Conservation (phyloP, 2,797 vertebrate species). For the Sarcoramphus papa region DNA sequence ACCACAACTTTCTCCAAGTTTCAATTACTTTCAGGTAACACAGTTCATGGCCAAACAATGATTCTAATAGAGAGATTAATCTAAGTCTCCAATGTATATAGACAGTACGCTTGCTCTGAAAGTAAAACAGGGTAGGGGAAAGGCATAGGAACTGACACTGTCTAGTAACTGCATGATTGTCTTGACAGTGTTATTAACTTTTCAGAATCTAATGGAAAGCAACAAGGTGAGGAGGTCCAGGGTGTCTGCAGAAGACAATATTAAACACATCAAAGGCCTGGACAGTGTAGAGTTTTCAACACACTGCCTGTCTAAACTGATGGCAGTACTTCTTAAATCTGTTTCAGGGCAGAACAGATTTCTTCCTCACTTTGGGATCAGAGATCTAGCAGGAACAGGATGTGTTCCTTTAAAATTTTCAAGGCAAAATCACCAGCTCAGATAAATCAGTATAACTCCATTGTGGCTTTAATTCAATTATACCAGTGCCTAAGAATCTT, state of each 20-base stretch:
- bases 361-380: not conserved
- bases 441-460: not conserved
- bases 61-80: slow-evolving; percentile 47
- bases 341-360: not conserved
- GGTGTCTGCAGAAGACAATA: not conserved
- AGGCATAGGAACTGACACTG: not conserved
- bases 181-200: slow-evolving; percentile 7
- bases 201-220: not conserved
- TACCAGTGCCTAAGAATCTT: not conserved
- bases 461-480: slow-evolving; percentile 5
- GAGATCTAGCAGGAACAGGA: not conserved
- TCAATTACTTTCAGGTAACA: slow-evolving; percentile 48
- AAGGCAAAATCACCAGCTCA: not conserved
- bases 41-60: slow-evolving; percentile 15
- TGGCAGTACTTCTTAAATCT: not conserved
- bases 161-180: not conserved
- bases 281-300: not conserved
- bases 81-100: not conserved
- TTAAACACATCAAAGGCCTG: not conserved
- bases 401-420: not conserved
- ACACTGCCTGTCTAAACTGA: not conserved
- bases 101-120: not conserved
- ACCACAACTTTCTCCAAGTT: not conserved
- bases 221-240: not conserved
- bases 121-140: not conserved